Evolutionary conservation across 2,888 invertebrate genomes (phyloP).

Genomic region (Masnerella sp.): DNA sequence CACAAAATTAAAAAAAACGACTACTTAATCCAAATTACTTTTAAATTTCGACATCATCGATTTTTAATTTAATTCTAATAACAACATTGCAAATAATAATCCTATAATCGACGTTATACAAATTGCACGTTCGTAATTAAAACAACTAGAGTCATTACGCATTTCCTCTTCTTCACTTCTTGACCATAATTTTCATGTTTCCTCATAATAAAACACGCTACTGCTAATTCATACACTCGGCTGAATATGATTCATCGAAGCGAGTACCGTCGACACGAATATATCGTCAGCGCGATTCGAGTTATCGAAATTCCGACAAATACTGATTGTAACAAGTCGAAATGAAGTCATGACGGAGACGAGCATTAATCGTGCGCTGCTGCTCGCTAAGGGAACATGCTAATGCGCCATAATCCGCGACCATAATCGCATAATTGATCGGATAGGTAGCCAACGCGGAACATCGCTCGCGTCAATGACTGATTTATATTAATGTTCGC

Average conservation of each 20-base stretch:
- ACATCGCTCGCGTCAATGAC: slow-evolving; percentile 55
- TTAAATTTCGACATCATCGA: too few species aligned
- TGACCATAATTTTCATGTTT: slow-evolving; percentile 30
- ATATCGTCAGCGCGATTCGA: slow-evolving; percentile 9
- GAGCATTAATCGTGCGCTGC: slow-evolving; percentile 34
- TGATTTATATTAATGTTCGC: slow-evolving; percentile 54
- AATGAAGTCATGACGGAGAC: slow-evolving; percentile 44
- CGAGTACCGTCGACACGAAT: neutral
- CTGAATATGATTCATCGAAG: slow-evolving; percentile 17
- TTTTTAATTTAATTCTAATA: too few species aligned
- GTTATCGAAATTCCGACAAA: slow-evolving; percentile 27
- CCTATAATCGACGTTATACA: slow-evolving; percentile 20
- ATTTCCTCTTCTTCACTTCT: slow-evolving; percentile 28
- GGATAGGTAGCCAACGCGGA: slow-evolving; percentile 44
- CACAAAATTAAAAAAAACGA: too few species aligned
- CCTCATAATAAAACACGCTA: slow-evolving; percentile 13
- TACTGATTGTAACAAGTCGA: slow-evolving; percentile 3
- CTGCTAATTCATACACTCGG: slow-evolving; percentile 30
- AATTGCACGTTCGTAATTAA: slow-evolving; percentile 27
- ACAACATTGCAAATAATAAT: too few species aligned
- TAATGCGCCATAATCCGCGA: slow-evolving; percentile 42
- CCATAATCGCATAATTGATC: slow-evolving; percentile 59
- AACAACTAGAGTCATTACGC: slow-evolving; percentile 29
- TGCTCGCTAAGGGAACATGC: slow-evolving; percentile 26
- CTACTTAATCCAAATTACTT: too few species aligned